Evolutionary conservation across 1,140 invertebrate genomes (phyloP).

Genomic region (Cylas formicarius): DNA sequence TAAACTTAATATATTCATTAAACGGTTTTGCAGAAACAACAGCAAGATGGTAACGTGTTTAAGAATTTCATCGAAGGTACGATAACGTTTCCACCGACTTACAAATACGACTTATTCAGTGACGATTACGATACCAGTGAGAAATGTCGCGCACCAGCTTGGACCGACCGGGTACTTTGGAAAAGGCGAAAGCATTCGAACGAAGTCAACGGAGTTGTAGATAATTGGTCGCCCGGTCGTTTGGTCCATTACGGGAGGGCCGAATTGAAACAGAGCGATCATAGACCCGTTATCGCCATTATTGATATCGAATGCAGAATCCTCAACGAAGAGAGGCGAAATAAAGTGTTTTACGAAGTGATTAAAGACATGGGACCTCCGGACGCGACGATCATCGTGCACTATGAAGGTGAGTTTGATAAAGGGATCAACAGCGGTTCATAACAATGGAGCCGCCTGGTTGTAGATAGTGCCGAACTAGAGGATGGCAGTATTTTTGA

Average conservation of each 20-base stretch:
- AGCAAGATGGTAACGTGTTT: slow-evolving; percentile 81
- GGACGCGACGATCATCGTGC: slow-evolving; percentile 87
- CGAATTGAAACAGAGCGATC: slow-evolving; percentile 96
- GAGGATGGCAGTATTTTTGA: slow-evolving; percentile 50
- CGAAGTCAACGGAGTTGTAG: slow-evolving; percentile 45
- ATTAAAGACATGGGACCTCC: slow-evolving; percentile 85
- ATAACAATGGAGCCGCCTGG: no score
- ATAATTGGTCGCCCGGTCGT: slow-evolving; percentile 54
- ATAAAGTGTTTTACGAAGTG: slow-evolving; percentile 75
- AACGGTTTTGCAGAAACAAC: slow-evolving; percentile 56
- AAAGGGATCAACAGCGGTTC: slow-evolving; percentile 1
- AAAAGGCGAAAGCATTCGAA: slow-evolving; percentile 65
- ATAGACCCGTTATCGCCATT: slow-evolving; percentile 86
- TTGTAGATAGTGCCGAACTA: slow-evolving; percentile 9
- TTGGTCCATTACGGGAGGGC: slow-evolving; percentile 84
- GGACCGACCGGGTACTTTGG: slow-evolving; percentile 96
- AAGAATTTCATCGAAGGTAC: slow-evolving; percentile 89
- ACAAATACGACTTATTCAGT: slow-evolving; percentile 98
- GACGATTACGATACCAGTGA: slow-evolving; percentile 99
- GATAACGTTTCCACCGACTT: slow-evolving; percentile 91
- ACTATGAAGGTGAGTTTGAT: slow-evolving; percentile 35
- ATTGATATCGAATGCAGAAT: slow-evolving; percentile 81
- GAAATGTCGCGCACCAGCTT: slow-evolving; percentile 93
- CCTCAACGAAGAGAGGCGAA: slow-evolving; percentile 65
- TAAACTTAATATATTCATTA: no score